Conservation (phyloP, 2,113 vertebrate genomes). For the Tringa solitaria region DNA sequence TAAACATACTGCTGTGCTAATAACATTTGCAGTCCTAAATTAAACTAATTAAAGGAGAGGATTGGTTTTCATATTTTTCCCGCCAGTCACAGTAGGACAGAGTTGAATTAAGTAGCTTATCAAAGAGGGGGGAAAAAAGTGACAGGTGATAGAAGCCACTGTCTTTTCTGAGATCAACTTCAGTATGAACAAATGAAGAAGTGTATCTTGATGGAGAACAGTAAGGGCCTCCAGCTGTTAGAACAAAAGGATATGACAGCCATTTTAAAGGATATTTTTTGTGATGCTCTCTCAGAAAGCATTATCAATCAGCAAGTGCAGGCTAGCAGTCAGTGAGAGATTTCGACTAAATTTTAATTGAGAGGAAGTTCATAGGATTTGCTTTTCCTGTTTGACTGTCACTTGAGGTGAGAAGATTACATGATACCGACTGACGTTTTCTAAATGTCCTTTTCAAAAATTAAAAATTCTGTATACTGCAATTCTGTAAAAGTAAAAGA, state of each 20-base stretch:
- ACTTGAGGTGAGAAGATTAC: not conserved
- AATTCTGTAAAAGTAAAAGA: not conserved
- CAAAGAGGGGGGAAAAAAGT: not conserved
- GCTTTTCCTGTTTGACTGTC: not conserved
- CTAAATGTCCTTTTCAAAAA: not conserved
- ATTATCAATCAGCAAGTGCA: not conserved
- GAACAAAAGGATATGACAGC: not conserved
- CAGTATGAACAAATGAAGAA: not conserved
- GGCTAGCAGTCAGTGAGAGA: not conserved
- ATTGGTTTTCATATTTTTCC: not conserved
- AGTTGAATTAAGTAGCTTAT: not conserved
- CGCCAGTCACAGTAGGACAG: not conserved
- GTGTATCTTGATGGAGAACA: not conserved
- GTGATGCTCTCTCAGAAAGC: not conserved
- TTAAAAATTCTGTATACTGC: not conserved
- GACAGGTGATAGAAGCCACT: not conserved
- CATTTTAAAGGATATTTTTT: not conserved
- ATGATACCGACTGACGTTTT: not conserved
- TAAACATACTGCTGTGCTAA: not conserved
- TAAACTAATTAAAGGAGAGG: not conserved
- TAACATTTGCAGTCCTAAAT: not conserved
- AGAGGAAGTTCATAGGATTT: not conserved
- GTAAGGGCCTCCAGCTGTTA: not conserved
- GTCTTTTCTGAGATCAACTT: not conserved
- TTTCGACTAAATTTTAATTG: not conserved